Percentiles rank a stretch among this genome's conserved stretches.
phyloP scores from a whole-genome alignment of 2,888 invertebrate species.

The Anorthoa munda region DNA sequence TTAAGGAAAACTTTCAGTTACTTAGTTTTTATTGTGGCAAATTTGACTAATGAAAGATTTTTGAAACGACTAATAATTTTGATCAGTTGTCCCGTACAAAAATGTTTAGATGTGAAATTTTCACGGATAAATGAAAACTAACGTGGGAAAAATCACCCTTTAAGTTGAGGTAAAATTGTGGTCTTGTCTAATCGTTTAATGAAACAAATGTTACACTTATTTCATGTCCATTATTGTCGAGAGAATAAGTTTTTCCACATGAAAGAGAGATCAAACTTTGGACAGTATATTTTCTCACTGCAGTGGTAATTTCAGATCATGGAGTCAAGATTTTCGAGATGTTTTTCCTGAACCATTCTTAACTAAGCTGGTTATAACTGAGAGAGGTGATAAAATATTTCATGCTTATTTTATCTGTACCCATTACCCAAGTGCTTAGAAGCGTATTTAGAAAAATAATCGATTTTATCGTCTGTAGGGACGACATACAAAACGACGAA shows the following conservation, averaged over 20 bases:
- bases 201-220: too few relatives aligned
- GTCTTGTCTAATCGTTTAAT: too few relatives aligned
- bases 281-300: background rate
- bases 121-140: too few relatives aligned
- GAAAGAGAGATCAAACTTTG: background rate
- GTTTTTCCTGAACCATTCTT: background rate
- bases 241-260: too few relatives aligned
- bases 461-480: conserved; percentile 50
- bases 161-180: too few relatives aligned
- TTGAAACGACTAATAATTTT: too few relatives aligned
- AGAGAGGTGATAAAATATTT: background rate
- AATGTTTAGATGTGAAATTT: too few relatives aligned
- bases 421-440: background rate
- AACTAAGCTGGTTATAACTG: background rate
- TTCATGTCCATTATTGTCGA: background rate
- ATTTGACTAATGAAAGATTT: too few relatives aligned
- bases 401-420: too few relatives aligned
- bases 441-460: conserved; percentile 37
- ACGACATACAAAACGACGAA: conserved; percentile 31
- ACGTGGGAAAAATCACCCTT: too few relatives aligned
- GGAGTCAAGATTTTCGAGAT: background rate
- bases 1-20: background rate
- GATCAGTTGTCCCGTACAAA: too few relatives aligned
- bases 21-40: background rate
- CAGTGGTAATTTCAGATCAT: background rate